Percentiles rank a stretch among this genome's conserved stretches.
Evolutionary conservation across 2,888 invertebrate species (phyloP).

Genomic region (Sturmia bella): DNA sequence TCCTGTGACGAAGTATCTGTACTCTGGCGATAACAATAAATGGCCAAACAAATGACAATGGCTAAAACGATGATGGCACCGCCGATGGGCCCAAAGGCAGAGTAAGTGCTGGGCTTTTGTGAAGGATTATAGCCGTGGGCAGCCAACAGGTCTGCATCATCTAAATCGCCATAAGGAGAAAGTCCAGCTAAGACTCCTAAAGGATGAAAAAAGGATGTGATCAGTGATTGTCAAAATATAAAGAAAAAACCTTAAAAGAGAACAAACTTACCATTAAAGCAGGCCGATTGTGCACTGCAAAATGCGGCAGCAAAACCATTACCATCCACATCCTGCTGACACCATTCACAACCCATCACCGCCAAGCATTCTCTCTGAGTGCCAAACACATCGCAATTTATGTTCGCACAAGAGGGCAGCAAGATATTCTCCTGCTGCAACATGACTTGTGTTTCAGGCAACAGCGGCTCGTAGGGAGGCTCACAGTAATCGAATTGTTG

Average conservation of each 20-base stretch:
- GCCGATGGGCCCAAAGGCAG: conserved; percentile 92
- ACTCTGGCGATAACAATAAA: conserved; percentile 92
- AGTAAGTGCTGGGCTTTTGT: conserved; percentile 83
- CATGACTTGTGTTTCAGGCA: conserved; percentile 74
- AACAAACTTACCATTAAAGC: conserved; percentile 88
- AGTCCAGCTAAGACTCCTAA: conserved; percentile 87
- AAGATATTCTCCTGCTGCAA: conserved; percentile 82
- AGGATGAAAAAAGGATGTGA: too few relatives aligned
- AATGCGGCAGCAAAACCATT: conserved; percentile 87
- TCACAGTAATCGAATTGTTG: conserved; percentile 78
- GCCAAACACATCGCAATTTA: conserved; percentile 86
- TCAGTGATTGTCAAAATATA: too few relatives aligned
- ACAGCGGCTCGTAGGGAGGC: conserved; percentile 77
- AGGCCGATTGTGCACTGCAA: conserved; percentile 90
- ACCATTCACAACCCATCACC: conserved; percentile 95
- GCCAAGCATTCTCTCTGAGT: conserved; percentile 87
- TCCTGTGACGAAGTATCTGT: conserved; percentile 79
- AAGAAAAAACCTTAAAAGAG: background rate
- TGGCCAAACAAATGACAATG: conserved; percentile 89
- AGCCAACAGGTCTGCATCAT: conserved; percentile 78
- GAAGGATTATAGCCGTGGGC: conserved; percentile 79
- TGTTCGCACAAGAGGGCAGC: conserved; percentile 86
- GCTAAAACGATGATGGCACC: conserved; percentile 92
- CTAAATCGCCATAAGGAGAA: conserved; percentile 86
- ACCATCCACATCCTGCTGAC: conserved; percentile 90